phyloP scores from a whole-genome alignment of 2,888 invertebrate genomes.

The Temnothorax ravouxi region DNA sequence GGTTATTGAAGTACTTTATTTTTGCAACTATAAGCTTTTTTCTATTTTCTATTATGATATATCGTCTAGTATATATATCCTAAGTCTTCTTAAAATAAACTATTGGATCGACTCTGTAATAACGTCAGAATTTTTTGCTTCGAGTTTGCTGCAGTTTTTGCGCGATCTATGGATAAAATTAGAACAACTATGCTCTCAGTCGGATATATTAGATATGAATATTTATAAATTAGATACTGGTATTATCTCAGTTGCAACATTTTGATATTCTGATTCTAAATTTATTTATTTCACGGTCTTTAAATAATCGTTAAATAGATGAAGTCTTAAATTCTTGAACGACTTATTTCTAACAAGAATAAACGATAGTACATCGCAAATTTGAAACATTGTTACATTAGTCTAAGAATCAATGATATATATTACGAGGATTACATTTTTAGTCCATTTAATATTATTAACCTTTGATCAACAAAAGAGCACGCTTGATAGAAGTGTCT shows the following conservation, averaged over 20 bases:
- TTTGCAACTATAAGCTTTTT: not conserved
- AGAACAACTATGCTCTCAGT: slow-evolving; percentile 3
- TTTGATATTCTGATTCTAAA: slow-evolving; percentile 6
- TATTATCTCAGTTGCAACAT: not conserved
- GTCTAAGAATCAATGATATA: not conserved
- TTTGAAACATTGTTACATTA: not conserved
- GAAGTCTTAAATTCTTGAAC: not conserved
- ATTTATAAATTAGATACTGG: slow-evolving; percentile 32
- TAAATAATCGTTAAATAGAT: not conserved
- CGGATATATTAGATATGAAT: slow-evolving; percentile 4
- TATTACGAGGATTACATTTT: not conserved
- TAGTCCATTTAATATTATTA: not conserved
- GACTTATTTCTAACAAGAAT: not conserved
- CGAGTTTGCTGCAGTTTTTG: not conserved
- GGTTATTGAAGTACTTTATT: not conserved
- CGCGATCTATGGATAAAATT: slow-evolving; percentile 23
- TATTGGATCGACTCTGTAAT: not conserved
- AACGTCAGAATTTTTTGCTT: slow-evolving; percentile 44
- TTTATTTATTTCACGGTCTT: slow-evolving; percentile 12
- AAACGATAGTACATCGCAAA: not conserved
- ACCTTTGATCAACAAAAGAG: slow-evolving; percentile 9
- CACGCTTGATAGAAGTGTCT: slow-evolving; percentile 16
- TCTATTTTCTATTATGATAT: slow-evolving; percentile 17
- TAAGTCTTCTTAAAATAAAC: slow-evolving; percentile 38
- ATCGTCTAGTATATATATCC: not conserved